A percentile compares a stretch with the other conserved stretches of the same genome.
phyloP scores from a whole-genome alignment of 1,140 invertebrate species.

The Pectinophora gossypiella region DNA sequence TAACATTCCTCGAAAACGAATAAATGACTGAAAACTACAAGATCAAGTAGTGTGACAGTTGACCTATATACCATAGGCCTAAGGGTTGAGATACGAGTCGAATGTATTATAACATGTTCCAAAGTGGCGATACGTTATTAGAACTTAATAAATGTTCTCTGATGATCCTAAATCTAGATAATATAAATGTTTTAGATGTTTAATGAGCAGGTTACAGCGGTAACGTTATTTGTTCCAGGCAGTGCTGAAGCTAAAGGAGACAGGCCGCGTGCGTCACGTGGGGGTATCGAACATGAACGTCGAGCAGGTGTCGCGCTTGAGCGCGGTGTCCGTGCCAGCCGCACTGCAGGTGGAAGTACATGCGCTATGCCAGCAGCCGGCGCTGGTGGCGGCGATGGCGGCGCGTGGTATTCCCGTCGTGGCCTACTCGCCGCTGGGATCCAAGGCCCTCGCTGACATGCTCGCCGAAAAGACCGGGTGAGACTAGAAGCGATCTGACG shows the following conservation, averaged over 20 bases:
- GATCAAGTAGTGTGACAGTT: too few species aligned
- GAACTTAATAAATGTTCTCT: too few species aligned
- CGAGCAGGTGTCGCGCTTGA: conserved; percentile 79
- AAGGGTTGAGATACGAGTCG: background rate
- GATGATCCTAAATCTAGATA: too few species aligned
- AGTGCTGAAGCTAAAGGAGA: conserved; percentile 83
- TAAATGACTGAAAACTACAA: too few species aligned
- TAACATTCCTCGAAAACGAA: too few species aligned
- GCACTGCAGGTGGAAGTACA: conserved; percentile 89
- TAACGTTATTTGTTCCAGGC: conserved; percentile 66
- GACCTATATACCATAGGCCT: background rate
- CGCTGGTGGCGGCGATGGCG: conserved; percentile 83
- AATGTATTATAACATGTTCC: too few species aligned
- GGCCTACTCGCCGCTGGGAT: conserved; percentile 90
- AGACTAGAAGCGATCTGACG: too few species aligned
- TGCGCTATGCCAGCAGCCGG: conserved; percentile 86
- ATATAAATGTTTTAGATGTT: background rate
- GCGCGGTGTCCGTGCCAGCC: conserved; percentile 79
- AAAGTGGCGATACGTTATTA: too few species aligned
- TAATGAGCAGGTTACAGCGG: background rate
- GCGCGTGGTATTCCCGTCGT: conserved; percentile 83
- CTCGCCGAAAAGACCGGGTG: conserved; percentile 61
- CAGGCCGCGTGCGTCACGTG: conserved; percentile 80
- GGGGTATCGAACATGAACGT: conserved; percentile 88
- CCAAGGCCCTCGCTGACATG: conserved; percentile 77